Conservation (phyloP, 92 coral and sea anemone species). For the Siderastrea radians region DNA sequence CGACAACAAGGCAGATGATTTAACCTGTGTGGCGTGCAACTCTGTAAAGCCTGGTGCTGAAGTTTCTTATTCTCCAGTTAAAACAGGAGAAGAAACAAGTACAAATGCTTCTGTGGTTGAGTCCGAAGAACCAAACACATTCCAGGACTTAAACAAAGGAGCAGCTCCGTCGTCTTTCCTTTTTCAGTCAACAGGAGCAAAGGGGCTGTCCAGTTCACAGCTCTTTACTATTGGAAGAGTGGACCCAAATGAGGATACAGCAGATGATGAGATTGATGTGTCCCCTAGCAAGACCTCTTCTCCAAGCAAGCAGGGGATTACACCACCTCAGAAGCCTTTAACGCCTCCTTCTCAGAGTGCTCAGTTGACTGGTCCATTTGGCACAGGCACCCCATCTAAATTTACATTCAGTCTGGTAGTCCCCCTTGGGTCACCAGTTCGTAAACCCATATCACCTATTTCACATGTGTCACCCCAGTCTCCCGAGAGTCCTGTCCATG, state of each 20-base stretch:
- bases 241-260: slow-evolving; percentile 52
- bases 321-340: slow-evolving; percentile 11
- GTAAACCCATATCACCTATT: slow-evolving; percentile 36
- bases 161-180: background rate
- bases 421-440: slow-evolving; percentile 38
- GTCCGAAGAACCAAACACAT: slow-evolving; percentile 3
- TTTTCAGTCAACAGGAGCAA: background rate
- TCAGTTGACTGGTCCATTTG: slow-evolving; percentile 63
- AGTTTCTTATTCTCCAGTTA: background rate
- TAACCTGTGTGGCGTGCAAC: slow-evolving; percentile 73
- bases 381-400: slow-evolving; percentile 62
- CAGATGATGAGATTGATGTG: slow-evolving; percentile 52
- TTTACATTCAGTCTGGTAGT: slow-evolving; percentile 77
- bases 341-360: slow-evolving; percentile 3
- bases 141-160: slow-evolving; percentile 16
- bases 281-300: slow-evolving; percentile 70
- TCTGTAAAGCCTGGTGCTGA: slow-evolving; percentile 37
- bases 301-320: slow-evolving; percentile 55
- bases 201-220: slow-evolving; percentile 2
- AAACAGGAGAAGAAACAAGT: background rate
- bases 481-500: slow-evolving; percentile 69
- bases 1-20: slow-evolving; percentile 40
- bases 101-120: background rate
- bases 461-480: slow-evolving; percentile 61
- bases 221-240: slow-evolving; percentile 85